Conservation (phyloP, 2,888 invertebrate genomes). For the Pelosia muscerda region DNA sequence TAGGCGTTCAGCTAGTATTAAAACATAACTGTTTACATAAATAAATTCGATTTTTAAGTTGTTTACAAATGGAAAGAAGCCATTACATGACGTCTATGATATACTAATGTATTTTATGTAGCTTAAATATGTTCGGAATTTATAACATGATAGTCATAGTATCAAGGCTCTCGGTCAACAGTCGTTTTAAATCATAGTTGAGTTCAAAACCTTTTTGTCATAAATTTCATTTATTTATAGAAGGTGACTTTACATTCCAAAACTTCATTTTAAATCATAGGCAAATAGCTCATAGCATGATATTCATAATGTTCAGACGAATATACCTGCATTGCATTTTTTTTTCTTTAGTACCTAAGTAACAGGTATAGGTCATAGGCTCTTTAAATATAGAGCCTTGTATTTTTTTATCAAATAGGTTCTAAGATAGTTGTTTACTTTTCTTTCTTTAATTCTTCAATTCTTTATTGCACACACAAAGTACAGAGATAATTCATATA, state of each 20-base stretch:
- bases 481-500: too few relatives aligned
- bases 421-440: too few relatives aligned
- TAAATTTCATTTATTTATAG: neutral
- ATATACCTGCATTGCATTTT: too few relatives aligned
- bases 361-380: too few relatives aligned
- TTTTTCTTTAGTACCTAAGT: too few relatives aligned
- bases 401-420: too few relatives aligned
- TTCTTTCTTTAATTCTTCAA: too few relatives aligned
- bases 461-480: too few relatives aligned
- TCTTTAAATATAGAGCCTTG: too few relatives aligned
- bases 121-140: neutral
- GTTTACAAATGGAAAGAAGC: slow-evolving; percentile 9
- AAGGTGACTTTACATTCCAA: neutral
- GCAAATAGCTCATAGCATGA: too few relatives aligned
- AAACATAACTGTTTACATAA: neutral
- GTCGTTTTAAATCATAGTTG: neutral
- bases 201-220: neutral
- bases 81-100: neutral
- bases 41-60: neutral
- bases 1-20: slow-evolving; percentile 37
- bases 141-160: neutral
- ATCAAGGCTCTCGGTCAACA: neutral
- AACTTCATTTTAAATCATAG: neutral
- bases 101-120: neutral
- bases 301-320: too few relatives aligned